Base-by-base conservation (phyloP, 2,113 vertebrate genomes). In the Laticauda colubrina region DNA sequence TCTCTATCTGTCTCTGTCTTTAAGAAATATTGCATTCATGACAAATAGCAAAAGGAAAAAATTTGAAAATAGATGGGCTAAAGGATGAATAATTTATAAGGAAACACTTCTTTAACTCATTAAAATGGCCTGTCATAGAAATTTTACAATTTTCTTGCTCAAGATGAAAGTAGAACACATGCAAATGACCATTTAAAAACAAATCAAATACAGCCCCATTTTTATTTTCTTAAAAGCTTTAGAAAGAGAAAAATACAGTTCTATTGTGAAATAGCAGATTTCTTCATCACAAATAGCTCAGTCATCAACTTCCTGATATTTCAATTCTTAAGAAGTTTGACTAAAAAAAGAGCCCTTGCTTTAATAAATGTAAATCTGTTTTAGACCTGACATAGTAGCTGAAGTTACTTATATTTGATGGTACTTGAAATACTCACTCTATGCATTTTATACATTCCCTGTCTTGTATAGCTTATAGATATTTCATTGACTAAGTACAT, bases 1-100 rank as follows among this genome's bases (percentile, higher is more conserved):
- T 10, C 29, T n/a, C 29, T 69, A 18, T 12, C 8, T 34, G 1
- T 87, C 55, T 51, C n/a, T 59, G 10, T 20, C 26, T n/a, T 43
- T 29, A 95, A 81, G 85, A 55, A 95, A 85, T 87, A 45, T 91
- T 85, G 81, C 89, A 91, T 91, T 88, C 64, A 93, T 90, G 89
- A 90, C 93, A 92, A 69, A 94, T 6, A 93, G 75, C 61, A 91
- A 95, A 91, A 86, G 94, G 87, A 92, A 93, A 54, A 94, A 95
- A 91, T 3, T 54, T 24, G 89, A 94, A 96, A 95, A 94, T 34
- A 94, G 1, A 45, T 90, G 29, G 94, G 88, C 29, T 85, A 93
- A 69, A 21, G n/a, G 21, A 94, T 96, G 89, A 96, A 96, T 96
- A 96, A 96, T 97, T 96, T 95, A 96, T 96, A 93, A 94, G 93